phyloP scores from a whole-genome alignment of 2,888 invertebrate genomes.

The Neoascia interrupta region DNA sequence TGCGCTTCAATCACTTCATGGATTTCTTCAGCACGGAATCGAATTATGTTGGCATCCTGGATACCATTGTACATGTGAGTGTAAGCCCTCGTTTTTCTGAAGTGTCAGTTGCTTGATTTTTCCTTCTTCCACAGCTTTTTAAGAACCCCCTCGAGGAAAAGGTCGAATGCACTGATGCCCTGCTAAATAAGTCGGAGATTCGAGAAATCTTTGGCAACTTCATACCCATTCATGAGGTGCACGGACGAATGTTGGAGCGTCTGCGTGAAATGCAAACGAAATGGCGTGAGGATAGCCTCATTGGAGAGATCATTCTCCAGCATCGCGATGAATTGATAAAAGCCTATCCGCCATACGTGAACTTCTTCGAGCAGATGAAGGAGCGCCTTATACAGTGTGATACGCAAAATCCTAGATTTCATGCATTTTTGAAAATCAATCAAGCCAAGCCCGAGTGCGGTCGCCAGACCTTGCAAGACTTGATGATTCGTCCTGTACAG shows the following conservation, averaged over 20 bases:
- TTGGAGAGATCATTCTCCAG: slow-evolving; percentile 93
- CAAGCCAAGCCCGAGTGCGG: slow-evolving; percentile 97
- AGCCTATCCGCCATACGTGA: slow-evolving; percentile 98
- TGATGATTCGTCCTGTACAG: slow-evolving; percentile 98
- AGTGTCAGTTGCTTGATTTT: slow-evolving; percentile 14
- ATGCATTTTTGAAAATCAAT: slow-evolving; percentile 98
- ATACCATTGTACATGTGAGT: slow-evolving; percentile 93
- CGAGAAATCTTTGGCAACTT: slow-evolving; percentile 97
- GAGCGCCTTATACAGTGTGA: slow-evolving; percentile 95
- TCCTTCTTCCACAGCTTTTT: slow-evolving; percentile 86
- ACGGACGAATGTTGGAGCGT: slow-evolving; percentile 86
- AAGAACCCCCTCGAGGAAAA: slow-evolving; percentile 95
- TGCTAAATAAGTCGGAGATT: slow-evolving; percentile 94
- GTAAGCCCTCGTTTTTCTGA: too few relatives aligned
- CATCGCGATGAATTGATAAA: slow-evolving; percentile 93
- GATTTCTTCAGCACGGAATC: slow-evolving; percentile 98
- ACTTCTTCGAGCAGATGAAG: slow-evolving; percentile 98
- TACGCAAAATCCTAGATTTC: slow-evolving; percentile 95
- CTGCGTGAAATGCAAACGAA: slow-evolving; percentile 80
- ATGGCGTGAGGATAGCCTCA: slow-evolving; percentile 93
- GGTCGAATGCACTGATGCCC: slow-evolving; percentile 86
- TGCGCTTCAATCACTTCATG: slow-evolving; percentile 82
- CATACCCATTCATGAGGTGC: slow-evolving; percentile 95
- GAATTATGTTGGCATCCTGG: slow-evolving; percentile 97
- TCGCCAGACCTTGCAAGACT: slow-evolving; percentile 95